Base-by-base conservation (phyloP, 2,888 invertebrate genomes). In the Drosophila austrosaltans region DNA sequence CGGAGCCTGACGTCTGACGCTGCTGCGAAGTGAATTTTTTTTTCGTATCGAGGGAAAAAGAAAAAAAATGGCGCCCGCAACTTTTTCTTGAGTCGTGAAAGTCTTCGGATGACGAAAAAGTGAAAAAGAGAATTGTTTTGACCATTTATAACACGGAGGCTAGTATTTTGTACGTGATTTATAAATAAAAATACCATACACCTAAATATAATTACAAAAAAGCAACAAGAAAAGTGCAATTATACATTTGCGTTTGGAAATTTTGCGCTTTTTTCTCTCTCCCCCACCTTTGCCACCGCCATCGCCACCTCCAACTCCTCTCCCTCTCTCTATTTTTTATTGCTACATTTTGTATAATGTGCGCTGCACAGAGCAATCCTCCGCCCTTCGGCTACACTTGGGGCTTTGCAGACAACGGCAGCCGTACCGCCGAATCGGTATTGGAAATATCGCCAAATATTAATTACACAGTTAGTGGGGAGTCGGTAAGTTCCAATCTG, bases 401-500 rank as follows among this genome's bases (percentile, higher is more conserved):
- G 92, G 91, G 92, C 70, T 92, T 93, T 82, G 89, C 92, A 77
- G 92, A 92, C 86, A 92, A 92, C 86, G 90, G 91, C 70, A 90
- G 91, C 71, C 83, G 89, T 72, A 79, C 87, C 85, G 89, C 92
- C 75, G 92, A 93, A 83, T 92, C 92, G 72, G 92, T 93, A 68
- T 91, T 93, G 79, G 92, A 92, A 85, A 92, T 92, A 89, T 91
- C 92, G 75, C 92, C 92, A 69, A 92, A 92, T 82, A 92, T 92
- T 76, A 92, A 93, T 86, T 92, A 92, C 78, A 93, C 92, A 69
- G 93, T 92, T 80, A 92, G 92, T 84, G 92, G 92, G 82, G 93
- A 92, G 83, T 90, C 92, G 90, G 93, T 92, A 92, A 93, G 76
- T 70, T 54, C 44, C 28, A 69, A 62, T 72, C 65, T 44, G 53